Base-by-base conservation (phyloP, 2,113 vertebrate species). In the Corydoras sp. region DNA sequence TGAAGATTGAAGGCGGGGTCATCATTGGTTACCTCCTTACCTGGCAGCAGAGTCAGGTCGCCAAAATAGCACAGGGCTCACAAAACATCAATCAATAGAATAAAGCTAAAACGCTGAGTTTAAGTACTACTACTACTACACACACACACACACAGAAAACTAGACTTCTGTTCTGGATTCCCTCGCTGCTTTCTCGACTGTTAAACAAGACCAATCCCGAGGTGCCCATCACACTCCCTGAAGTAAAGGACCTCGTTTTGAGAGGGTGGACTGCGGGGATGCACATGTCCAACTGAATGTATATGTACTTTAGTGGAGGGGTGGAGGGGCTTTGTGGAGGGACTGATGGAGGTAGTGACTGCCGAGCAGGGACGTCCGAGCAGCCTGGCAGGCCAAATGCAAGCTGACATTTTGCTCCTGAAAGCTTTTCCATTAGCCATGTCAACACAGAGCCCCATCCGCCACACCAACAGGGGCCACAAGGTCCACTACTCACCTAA, bases 401-500 rank as follows among this genome's bases (percentile, higher is more conserved):
- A 86, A 92, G 85, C 83, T 79, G 91, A 92, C 91, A 77, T 88
- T 76, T 83, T 92, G 86, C 84, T 86, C 80, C 86, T 96, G 93
- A 97, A 98, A 98, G 94, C 95, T 92, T 96, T 78, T 98, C 94
- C 94, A 97, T 95, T 96, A 96, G 92, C 86, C 77, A 81, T 82
- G 81, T 82, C 80, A 88, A 68, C 72, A 78, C 87, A 7, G 86
- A 72, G 51, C 48, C 50, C 68, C 51, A 54, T 18, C 73, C 69
- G 10, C 59, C 15, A 3, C 56, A 69, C 73, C 15, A 77, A 58
- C 54, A 71, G 76, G 55, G 70, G 51, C 62, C 58, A 58, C 48
- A 32, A 71, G 69, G 74, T 72, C 71, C 73, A 78, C 77, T 56
- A 11, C 79, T 85, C 81, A 83, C 87, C 88, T 87, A 89, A 89